Evolutionary conservation across 1,140 invertebrate genomes (phyloP), one percentile per base, ranked within the genome.

Genomic region (Leptoteleia sp.): DNA sequence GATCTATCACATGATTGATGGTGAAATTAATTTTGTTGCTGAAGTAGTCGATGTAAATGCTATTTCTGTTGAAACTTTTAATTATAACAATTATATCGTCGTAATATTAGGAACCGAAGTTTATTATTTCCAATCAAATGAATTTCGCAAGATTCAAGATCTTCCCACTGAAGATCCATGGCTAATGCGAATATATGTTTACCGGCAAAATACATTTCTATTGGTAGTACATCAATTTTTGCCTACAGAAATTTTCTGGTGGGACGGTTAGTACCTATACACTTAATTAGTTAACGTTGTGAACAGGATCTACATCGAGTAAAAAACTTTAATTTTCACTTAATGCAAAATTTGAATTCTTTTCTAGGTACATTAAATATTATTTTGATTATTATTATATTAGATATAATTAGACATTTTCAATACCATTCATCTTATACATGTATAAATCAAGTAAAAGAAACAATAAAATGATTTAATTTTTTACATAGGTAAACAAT

Each of bases 191-290:
- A 40, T 13, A 25, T 54, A 54, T 19, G 12, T 25, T 19, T 43
- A 65, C 11, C 47, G 43, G n/a, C 6, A 54, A 1, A 67, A 67
- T 47, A 12, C 47, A 5, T 67, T 67, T 55, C 35, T 67, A 15
- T n/a, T 55, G 15, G 12, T 55, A 22, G 6, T 47, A n/a, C 16
- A 67, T 19, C 9, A 55, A 12, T 11, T 22, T 0, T 35, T 12
- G 6, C 13, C 38, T 31, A 45, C 38, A 19, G 62, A 67, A 67
- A 37, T 67, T 15, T 67, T 45, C 27, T 67, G 62, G 62, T 67
- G 62, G 62, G 31, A 54, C 27, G 62, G 62, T 67, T 45, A 3
- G 47, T 65, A 52, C 35, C 29, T 13, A 29, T 29, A 29, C 7
- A 29, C 27, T n/a, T n/a, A n/a, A n/a, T n/a, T n/a, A n/a, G n/a